Percentiles rank a stretch among this genome's conserved stretches.
Evolutionary conservation across 2,797 vertebrate genomes (phyloP).

Genomic region (Sebastes cheni): DNA sequence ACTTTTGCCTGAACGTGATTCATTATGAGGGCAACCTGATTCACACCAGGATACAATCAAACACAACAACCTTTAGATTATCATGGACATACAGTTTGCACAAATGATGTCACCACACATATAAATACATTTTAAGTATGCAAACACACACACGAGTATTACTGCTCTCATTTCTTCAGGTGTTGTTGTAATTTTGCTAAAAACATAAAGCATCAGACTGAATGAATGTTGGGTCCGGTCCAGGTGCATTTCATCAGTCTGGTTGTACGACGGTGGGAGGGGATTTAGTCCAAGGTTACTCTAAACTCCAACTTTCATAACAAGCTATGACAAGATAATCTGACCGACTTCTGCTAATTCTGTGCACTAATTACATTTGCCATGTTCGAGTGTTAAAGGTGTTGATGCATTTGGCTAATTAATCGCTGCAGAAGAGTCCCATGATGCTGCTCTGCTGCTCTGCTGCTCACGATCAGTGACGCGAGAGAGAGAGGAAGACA

Average conservation of each 20-base stretch:
- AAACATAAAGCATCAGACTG: background rate
- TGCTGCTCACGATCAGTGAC: background rate
- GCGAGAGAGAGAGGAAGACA: background rate
- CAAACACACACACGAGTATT: background rate
- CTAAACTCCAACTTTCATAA: slow-evolving; percentile 54
- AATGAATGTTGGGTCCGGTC: background rate
- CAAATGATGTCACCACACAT: too few relatives aligned
- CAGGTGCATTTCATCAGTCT: slow-evolving; percentile 7
- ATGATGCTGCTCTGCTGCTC: background rate
- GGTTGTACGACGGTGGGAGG: background rate
- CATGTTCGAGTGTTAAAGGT: slow-evolving; percentile 45
- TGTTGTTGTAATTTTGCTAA: background rate
- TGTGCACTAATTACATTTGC: slow-evolving; percentile 61
- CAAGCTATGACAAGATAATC: slow-evolving; percentile 59
- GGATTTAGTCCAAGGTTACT: slow-evolving; percentile 34
- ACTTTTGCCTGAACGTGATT: too few relatives aligned
- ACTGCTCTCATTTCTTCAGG: background rate
- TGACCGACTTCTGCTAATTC: slow-evolving; percentile 48
- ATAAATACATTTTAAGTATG: too few relatives aligned
- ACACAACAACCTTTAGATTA: background rate
- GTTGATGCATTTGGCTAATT: slow-evolving; percentile 60
- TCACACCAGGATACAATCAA: background rate
- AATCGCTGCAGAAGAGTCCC: slow-evolving; percentile 24
- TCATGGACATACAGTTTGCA: too few relatives aligned
- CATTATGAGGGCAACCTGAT: background rate